Evolutionary conservation across 2,888 invertebrate species (phyloP), one percentile per base, ranked within the genome.

Genomic region (Scaptomyza cyrtandrae): DNA sequence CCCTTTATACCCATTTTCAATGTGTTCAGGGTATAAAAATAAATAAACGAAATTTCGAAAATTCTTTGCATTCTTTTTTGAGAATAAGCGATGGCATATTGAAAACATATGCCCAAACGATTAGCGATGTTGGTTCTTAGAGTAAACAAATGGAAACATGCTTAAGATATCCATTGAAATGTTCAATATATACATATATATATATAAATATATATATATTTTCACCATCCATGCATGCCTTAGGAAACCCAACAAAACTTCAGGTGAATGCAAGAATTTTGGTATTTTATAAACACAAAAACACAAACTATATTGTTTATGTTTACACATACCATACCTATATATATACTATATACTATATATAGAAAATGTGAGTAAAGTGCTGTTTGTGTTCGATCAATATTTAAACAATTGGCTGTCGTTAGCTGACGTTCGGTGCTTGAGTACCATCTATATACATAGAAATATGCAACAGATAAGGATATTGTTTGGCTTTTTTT

Each of bases 1-100:
- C n/a, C n/a, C n/a, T n/a, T n/a, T n/a, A n/a, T n/a, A n/a, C n/a
- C n/a, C n/a, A n/a, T n/a, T n/a, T n/a, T n/a, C n/a, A n/a, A n/a
- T n/a, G n/a, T n/a, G n/a, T n/a, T n/a, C n/a, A n/a, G n/a, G n/a
- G n/a, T n/a, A n/a, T n/a, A n/a, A n/a, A n/a, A n/a, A n/a, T n/a
- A n/a, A n/a, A n/a, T 33, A 49, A 49, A 16, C 3, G 9, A 31
- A 14, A 48, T 48, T 48, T 39, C 9, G 1, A 5, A 29, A 62
- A 85, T 80, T 70, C 64, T 52, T 78, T 0, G 61, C 75, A 55
- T 83, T 16, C 60, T 24, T 71, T 65, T 9, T 6, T 24, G 19
- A 33, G 10, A 39, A 11, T 43, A 7, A 7, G 39, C 39, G 67
- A 9, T 56, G 70, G 56, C 46, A 46, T 69, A 82, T 68, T 56